Base-by-base conservation (phyloP, 2,888 invertebrate genomes). In the Boloria euphrosyne region DNA sequence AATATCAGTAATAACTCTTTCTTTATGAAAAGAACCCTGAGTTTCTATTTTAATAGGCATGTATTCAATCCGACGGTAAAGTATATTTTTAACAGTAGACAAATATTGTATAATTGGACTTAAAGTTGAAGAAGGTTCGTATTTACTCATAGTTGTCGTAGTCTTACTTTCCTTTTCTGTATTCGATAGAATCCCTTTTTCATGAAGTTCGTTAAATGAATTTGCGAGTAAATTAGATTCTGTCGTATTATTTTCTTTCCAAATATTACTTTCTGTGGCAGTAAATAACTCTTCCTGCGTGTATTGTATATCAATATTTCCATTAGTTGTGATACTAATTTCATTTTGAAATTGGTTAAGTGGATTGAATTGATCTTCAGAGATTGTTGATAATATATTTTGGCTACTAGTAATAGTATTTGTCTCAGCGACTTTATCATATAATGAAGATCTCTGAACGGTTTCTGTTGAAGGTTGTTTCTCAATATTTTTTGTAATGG, bases 81-180 rank as follows among this genome's bases (percentile, higher is more conserved):
- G n/a, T 57, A 18, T 46, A 22, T 57, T 22, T 22, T 22, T 22
- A n/a, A n/a, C n/a, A 10, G n/a, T 57, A n/a, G 44, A n/a, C n/a
- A n/a, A 44, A 43, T 57, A 22, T 46, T 57, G 18, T 22, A 7
- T 18, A 14, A 6, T 44, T 43, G 17, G 7, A 38, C 38, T 53
- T n/a, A 53, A 31, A 16, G 4, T 13, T 5, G 16, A 38, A 13
- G 54, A 13, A 13, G 16, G 17, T 31, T 7, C 17, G 14, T 54
- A 43, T 18, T 18, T 54, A 17, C 13, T 13, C 44, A 13, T 44
- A n/a, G 13, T 44, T 44, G 10, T 22, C 22, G 22, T 22, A 22
- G 22, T 3, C 22, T 22, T 22, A 22, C 2, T 13, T 14, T 18
- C 4, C 18, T 22, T 4, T 10, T 31, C 44, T 4, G n/a, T 18